These are phyloP conservation scores for Euwallacea similis DNA, from an alignment of 1,140 invertebrate species.

Conservation along the genomic window DNA sequence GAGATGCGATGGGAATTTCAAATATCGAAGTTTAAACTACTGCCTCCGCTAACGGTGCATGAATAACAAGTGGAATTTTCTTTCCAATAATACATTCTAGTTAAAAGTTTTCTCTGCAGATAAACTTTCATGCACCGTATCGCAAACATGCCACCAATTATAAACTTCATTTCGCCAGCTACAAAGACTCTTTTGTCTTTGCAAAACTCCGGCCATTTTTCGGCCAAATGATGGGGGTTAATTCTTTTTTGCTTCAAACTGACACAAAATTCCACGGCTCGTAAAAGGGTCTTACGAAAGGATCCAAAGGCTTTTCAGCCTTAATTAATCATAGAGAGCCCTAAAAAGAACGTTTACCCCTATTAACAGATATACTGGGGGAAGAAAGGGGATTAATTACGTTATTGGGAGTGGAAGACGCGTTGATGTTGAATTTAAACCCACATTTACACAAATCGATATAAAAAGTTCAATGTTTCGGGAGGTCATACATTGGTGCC, in stretches of 20 bases:
- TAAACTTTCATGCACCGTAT: not conserved
- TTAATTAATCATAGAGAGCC: constrained; percentile 21
- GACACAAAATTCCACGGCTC: constrained; percentile 10
- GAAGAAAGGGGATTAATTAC: no score
- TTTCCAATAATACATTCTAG: not conserved
- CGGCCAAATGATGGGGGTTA: constrained; percentile 17
- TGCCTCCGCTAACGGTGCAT: not conserved
- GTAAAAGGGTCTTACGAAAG: constrained; percentile 15
- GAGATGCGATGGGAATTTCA: not conserved
- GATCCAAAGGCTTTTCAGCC: constrained; percentile 20
- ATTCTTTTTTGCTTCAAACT: constrained; percentile 13
- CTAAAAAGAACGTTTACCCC: constrained; percentile 20
- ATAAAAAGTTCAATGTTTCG: no score
- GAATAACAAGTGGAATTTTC: constrained; percentile 1
- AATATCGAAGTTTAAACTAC: constrained; percentile 1
- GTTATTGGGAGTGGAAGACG: no score
- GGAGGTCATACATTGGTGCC: no score
- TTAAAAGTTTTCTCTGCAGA: not conserved
- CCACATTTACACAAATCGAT: no score
- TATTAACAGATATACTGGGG: constrained; percentile 16
- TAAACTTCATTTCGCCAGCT: constrained; percentile 1
- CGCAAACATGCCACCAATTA: not conserved
- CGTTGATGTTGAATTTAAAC: no score
- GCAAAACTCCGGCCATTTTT: constrained; percentile 14
- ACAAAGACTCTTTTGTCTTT: constrained; percentile 2